A percentile compares a stretch with the other conserved stretches of the same genome.
phyloP scores from a whole-genome alignment of 2,888 invertebrate genomes.

The Blera fallax region DNA sequence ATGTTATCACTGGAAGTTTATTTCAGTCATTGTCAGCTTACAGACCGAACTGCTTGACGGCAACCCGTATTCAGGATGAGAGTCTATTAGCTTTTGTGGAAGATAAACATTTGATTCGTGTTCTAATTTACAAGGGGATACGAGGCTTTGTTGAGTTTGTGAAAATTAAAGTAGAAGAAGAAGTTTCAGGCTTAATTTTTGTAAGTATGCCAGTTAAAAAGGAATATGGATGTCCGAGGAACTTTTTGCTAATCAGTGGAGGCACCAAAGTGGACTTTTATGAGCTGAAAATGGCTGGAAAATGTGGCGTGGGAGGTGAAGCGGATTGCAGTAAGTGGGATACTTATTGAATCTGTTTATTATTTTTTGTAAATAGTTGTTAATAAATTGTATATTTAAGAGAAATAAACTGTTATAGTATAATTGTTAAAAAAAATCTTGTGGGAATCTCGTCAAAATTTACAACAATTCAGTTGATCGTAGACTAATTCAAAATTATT shows the following conservation, averaged over 20 bases:
- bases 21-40: slow-evolving; percentile 83
- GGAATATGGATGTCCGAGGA: slow-evolving; percentile 64
- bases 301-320: slow-evolving; percentile 17
- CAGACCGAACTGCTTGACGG: slow-evolving; percentile 82
- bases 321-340: slow-evolving; percentile 1
- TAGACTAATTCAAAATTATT: too few relatives aligned
- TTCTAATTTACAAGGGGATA: slow-evolving; percentile 79
- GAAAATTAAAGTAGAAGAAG: slow-evolving; percentile 69
- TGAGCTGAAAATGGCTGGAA: slow-evolving; percentile 76
- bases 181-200: slow-evolving; percentile 74
- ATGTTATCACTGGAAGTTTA: slow-evolving; percentile 81
- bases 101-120: slow-evolving; percentile 75
- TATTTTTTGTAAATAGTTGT: slow-evolving; percentile 2
- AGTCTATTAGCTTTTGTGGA: slow-evolving; percentile 83
- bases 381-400: slow-evolving; percentile 1
- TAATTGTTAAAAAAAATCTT: too few relatives aligned
- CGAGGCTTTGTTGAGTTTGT: slow-evolving; percentile 79
- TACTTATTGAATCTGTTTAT: neutral
- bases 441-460: too few relatives aligned
- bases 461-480: too few relatives aligned
- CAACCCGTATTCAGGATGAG: slow-evolving; percentile 81
- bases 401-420: neutral
- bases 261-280: slow-evolving; percentile 75
- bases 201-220: slow-evolving; percentile 64
- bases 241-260: slow-evolving; percentile 74